Conservation (phyloP, 1,140 invertebrate species). For the Oppia nitens region DNA sequence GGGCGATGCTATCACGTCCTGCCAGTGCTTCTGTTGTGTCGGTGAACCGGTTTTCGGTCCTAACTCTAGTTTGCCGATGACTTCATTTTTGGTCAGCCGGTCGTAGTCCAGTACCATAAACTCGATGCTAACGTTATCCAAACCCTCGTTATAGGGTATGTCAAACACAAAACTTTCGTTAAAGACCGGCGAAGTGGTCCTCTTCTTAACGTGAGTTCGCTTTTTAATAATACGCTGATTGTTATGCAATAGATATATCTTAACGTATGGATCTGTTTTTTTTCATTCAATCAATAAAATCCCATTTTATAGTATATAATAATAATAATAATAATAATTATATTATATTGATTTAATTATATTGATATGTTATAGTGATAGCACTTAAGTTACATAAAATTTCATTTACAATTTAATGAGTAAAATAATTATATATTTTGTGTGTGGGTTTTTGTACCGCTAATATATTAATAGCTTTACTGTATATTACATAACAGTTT, state of each 20-base stretch:
- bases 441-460: no score
- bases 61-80: constrained; percentile 81
- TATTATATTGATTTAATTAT: no score
- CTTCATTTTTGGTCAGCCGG: constrained; percentile 92
- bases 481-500: no score
- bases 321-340: no score
- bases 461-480: no score
- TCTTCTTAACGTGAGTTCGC: constrained; percentile 96
- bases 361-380: no score
- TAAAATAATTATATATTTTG: no score
- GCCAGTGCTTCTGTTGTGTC: constrained; percentile 80
- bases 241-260: constrained; percentile 90
- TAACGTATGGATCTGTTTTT: constrained; percentile 57
- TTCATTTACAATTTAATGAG: no score
- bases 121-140: constrained; percentile 77
- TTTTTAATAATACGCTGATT: constrained; percentile 95
- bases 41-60: constrained; percentile 50
- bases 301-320: no score
- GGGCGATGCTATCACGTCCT: constrained; percentile 86
- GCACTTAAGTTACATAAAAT: no score
- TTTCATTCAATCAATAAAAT: no score
- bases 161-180: constrained; percentile 77
- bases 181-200: constrained; percentile 91
- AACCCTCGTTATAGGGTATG: constrained; percentile 49
- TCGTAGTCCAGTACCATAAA: constrained; percentile 91